These are phyloP conservation scores for Dynastes grantii DNA, from an alignment of 2,888 invertebrate genomes.

Conservation along the genomic window DNA sequence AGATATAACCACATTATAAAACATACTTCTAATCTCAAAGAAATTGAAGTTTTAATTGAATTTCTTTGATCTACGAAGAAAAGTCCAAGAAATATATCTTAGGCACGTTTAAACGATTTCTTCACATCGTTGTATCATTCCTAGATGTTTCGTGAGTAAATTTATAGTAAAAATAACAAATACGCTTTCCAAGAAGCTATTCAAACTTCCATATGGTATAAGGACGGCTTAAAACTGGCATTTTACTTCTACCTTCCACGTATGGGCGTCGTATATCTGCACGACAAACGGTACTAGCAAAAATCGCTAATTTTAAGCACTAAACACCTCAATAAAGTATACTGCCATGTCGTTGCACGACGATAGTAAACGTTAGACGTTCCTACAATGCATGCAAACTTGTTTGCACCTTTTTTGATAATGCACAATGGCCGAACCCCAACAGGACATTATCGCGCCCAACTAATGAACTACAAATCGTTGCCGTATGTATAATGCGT, in stretches of 20 bases:
- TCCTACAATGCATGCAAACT: conserved; percentile 2
- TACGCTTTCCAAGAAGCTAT: not conserved
- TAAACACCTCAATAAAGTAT: conserved; percentile 36
- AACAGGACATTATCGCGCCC: conserved; percentile 12
- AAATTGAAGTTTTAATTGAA: too few relatives aligned
- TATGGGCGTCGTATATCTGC: conserved; percentile 6
- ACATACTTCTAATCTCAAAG: too few relatives aligned
- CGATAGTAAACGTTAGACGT: conserved; percentile 5
- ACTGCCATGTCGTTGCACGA: conserved; percentile 17
- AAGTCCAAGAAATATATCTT: too few relatives aligned
- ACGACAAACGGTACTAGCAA: conserved; percentile 24
- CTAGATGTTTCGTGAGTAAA: not conserved
- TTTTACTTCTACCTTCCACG: conserved; percentile 3
- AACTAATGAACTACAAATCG: conserved; percentile 40
- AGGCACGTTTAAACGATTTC: too few relatives aligned
- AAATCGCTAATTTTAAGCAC: conserved; percentile 42
- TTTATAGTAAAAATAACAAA: not conserved
- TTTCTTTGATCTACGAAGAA: too few relatives aligned
- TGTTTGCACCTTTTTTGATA: conserved; percentile 29
- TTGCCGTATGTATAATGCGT: conserved; percentile 20
- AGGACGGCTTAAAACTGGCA: not conserved
- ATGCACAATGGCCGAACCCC: conserved; percentile 33
- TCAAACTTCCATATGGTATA: not conserved
- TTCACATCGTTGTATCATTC: too few relatives aligned
- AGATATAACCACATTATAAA: too few relatives aligned